Conservation (phyloP, 2,797 vertebrate species). For the Pogoniulus pusillus region DNA sequence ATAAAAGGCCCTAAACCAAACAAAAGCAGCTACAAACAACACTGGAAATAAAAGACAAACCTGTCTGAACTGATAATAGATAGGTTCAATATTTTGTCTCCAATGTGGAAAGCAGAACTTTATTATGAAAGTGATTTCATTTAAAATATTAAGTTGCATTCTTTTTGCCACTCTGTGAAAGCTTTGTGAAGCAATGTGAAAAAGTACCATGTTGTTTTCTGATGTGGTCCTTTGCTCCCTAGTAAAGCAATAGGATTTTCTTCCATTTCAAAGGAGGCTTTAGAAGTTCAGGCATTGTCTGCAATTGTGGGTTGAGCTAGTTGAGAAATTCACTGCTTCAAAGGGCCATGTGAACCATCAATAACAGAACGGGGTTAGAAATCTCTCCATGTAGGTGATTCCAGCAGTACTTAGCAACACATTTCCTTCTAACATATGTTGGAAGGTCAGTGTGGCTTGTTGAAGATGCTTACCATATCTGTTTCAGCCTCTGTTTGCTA, state of each 20-base stretch:
- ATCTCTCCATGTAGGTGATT: not conserved
- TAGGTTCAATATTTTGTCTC: not conserved
- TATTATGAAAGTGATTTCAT: not conserved
- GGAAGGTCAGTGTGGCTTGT: not conserved
- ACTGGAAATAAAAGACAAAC: not conserved
- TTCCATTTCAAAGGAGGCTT: not conserved
- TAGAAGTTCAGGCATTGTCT: not conserved
- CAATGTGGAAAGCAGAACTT: not conserved
- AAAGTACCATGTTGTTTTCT: not conserved
- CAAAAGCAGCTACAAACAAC: not conserved
- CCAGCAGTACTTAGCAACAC: not conserved
- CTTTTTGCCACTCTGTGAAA: not conserved
- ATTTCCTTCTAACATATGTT: rapidly evolving
- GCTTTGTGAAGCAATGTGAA: not conserved
- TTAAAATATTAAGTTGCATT: not conserved
- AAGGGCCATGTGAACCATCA: not conserved
- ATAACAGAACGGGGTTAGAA: not conserved
- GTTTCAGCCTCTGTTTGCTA: not conserved
- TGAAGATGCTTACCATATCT: not conserved
- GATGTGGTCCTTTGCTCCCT: not conserved
- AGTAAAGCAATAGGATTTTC: not conserved
- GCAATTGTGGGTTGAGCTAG: not conserved
- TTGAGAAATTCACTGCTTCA: not conserved
- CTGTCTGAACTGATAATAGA: not conserved
- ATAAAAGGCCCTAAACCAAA: not conserved